Percentiles rank a stretch among this genome's conserved stretches.
phyloP scores from a whole-genome alignment of 2,797 vertebrate genomes.

The Acanthurus tractus region DNA sequence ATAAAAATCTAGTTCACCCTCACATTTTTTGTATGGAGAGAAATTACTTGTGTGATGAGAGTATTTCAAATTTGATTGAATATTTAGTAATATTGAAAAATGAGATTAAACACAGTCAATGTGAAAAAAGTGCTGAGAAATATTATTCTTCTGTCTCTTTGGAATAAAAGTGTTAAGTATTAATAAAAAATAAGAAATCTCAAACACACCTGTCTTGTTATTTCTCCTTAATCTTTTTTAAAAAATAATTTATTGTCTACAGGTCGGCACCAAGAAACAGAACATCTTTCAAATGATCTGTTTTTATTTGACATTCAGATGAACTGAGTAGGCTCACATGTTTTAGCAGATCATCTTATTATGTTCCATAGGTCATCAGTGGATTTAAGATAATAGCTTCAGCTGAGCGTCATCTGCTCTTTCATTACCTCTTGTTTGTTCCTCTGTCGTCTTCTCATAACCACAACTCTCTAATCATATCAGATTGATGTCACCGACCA shows the following conservation, averaged over 20 bases:
- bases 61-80: slow-evolving; percentile 86
- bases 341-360: slow-evolving; percentile 28
- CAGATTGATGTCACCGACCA: slow-evolving; percentile 24
- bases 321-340: not conserved
- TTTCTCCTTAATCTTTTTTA: not conserved
- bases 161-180: slow-evolving; percentile 90
- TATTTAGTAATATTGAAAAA: slow-evolving; percentile 88
- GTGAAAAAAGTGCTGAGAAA: slow-evolving; percentile 89
- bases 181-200: slow-evolving; percentile 87
- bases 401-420: slow-evolving; percentile 18
- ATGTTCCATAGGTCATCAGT: slow-evolving; percentile 13
- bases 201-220: slow-evolving; percentile 42
- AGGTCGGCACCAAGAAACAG: not conserved
- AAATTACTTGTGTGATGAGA: slow-evolving; percentile 86
- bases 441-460: slow-evolving; percentile 30
- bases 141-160: slow-evolving; percentile 91
- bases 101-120: slow-evolving; percentile 86
- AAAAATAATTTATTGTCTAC: not conserved
- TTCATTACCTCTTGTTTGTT: slow-evolving; percentile 29
- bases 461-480: slow-evolving; percentile 19
- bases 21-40: slow-evolving; percentile 87
- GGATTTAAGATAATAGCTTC: slow-evolving; percentile 35
- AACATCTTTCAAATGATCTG: not conserved
- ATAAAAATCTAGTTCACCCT: slow-evolving; percentile 81
- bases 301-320: slow-evolving; percentile 43